These are phyloP conservation scores for crab-eating macaque (Macaca fascicularis) DNA, from an alignment of 2,113 vertebrate genomes.

Conservation along the genomic window T2T-MFA8v1.1 NC_088395.1:155064001-155064500, in stretches of 20 bases:
- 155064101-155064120: slow-evolving; percentile 1
- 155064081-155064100: neutral
- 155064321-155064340: slow-evolving; percentile 47
- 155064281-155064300: slow-evolving; percentile 25
- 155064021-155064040: neutral
- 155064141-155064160: neutral
- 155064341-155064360: slow-evolving; percentile 39
- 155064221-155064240: slow-evolving; percentile 26
- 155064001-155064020: neutral
- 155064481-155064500: slow-evolving; percentile 62
- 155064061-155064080: neutral
- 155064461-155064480: slow-evolving; percentile 57
- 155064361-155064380: slow-evolving; percentile 11
- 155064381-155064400: slow-evolving; percentile 44
- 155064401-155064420: slow-evolving; percentile 40
- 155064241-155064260: neutral
- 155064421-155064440: slow-evolving; percentile 46
- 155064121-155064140: slow-evolving; percentile 14
- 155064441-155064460: slow-evolving; percentile 30
- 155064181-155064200: neutral
- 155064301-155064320: slow-evolving; percentile 51
- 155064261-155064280: slow-evolving; percentile 46
- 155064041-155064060: neutral
- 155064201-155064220: neutral
- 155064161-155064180: neutral